phyloP scores from a whole-genome alignment of 2,888 invertebrate species.

The Steinernema hermaphroditum region DNA sequence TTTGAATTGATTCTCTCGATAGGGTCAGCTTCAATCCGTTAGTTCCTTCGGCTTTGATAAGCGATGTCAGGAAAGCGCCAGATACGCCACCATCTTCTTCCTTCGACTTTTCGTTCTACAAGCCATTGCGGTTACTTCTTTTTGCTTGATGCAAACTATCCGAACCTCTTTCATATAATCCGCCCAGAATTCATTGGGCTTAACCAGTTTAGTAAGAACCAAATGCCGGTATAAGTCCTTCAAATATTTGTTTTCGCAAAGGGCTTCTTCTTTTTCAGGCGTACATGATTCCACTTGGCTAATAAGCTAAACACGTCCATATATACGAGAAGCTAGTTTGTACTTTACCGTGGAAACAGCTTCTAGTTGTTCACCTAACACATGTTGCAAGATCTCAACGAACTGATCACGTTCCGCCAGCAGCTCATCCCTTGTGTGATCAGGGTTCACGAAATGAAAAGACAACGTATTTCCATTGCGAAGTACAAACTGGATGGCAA shows the following conservation, averaged over 20 bases:
- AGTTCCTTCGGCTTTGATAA: constrained; percentile 59
- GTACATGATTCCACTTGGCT: neutral
- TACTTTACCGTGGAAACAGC: constrained; percentile 36
- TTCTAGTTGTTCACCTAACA: constrained; percentile 74
- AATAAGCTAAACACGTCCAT: neutral
- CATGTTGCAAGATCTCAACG: constrained; percentile 84
- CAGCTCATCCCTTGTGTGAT: constrained; percentile 78
- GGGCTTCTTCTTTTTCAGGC: constrained; percentile 55
- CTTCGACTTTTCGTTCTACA: constrained; percentile 8
- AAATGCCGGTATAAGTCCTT: constrained; percentile 89
- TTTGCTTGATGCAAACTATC: no score
- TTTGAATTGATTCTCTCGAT: constrained; percentile 92
- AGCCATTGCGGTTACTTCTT: neutral
- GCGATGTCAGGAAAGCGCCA: constrained; percentile 71
- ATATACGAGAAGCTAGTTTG: neutral
- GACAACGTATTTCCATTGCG: constrained; percentile 80
- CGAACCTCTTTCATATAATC: constrained; percentile 68
- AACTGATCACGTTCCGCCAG: constrained; percentile 87
- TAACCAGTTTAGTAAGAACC: constrained; percentile 92
- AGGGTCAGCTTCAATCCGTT: constrained; percentile 78
- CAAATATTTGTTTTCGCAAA: constrained; percentile 54
- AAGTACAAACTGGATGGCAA: constrained; percentile 93
- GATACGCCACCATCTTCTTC: constrained; percentile 78
- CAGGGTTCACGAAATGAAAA: constrained; percentile 91
- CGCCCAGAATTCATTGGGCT: constrained; percentile 94